Base-by-base conservation (phyloP, 2,797 vertebrate genomes). In the Fringilla coelebs region DNA sequence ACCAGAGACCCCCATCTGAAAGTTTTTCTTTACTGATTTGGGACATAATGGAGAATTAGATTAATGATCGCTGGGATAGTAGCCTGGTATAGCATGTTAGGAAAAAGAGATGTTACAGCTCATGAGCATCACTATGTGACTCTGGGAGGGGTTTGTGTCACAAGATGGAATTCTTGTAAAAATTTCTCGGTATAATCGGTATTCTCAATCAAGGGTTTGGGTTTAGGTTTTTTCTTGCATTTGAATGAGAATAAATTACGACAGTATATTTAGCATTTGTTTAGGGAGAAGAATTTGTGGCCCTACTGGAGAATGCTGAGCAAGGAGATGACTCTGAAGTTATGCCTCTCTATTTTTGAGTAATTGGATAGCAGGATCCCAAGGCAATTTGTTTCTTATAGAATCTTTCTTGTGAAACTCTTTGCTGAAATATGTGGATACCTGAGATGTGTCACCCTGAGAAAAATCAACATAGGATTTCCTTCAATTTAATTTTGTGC, bases 401-500 rank as follows among this genome's bases (percentile, higher is more conserved):
- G 67, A 88, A 38, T 78, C 74, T 94, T 90, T 29, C 65, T 60
- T 4, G 3, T 66, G 77, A 82, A 94, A 82, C 34, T 75, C 58
- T 86, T 84, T 52, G 45, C 63, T 95, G 88, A 94, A 90, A 79
- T 87, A 88, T 41, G 16, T 90, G 74, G 36, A 71, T 82, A 90
- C 77, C 71, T 89, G 67, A 81, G 57, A 88, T 70, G 41, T 93
- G 90, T 93, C 93, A 94, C 36, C 29, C 71, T 75, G 85, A 68
- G 90, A 91, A 91, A 93, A 93, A 91, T 88, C 63, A 94, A 40
- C 80, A 26, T 17, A 88, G 34, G 21, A n/a, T 81, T 90, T 89
- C 60, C 80, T 85, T 72, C 88, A 82, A n/a, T 93, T 96, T 93
- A 85, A 61, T 95, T 96, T 84, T 95, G 80, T 90, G 46, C 41